These are phyloP conservation scores for Epinephelus moara DNA, from an alignment of 2,113 vertebrate genomes.

Conservation along the genomic window DNA sequence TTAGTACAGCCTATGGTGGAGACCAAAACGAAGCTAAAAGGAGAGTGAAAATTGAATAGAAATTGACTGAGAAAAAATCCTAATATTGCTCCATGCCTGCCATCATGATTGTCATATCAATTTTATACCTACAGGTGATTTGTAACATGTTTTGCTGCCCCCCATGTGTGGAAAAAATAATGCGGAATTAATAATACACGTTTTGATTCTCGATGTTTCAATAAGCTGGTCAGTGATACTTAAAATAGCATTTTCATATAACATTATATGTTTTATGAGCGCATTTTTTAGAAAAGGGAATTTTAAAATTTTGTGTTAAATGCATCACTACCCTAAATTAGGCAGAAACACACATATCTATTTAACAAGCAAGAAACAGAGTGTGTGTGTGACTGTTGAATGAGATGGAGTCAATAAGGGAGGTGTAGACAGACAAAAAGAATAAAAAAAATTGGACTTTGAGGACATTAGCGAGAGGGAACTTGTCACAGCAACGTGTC, in stretches of 20 bases:
- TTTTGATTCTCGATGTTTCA: neutral
- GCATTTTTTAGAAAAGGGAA: no score
- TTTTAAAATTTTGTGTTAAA: neutral
- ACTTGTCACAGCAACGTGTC: constrained; percentile 35
- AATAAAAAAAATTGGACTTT: constrained; percentile 45
- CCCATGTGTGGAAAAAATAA: neutral
- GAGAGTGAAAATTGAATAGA: neutral
- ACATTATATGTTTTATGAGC: no score
- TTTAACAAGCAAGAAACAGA: constrained; percentile 23
- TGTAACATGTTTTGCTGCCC: neutral
- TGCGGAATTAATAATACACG: neutral
- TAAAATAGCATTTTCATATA: neutral
- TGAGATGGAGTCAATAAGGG: constrained; percentile 40
- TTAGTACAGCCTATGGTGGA: neutral
- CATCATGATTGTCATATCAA: neutral
- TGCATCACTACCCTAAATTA: neutral
- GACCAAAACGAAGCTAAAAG: neutral
- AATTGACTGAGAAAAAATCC: neutral
- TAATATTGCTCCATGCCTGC: neutral
- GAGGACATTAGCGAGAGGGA: constrained; percentile 16
- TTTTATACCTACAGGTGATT: neutral
- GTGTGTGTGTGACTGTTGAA: neutral
- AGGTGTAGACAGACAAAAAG: constrained; percentile 34
- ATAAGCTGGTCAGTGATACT: neutral
- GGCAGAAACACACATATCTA: neutral